A percentile compares a stretch with the other conserved stretches of the same genome.
Conservation (phyloP, 2,797 vertebrate genomes). For the Gymnoscopelus microlampas region DNA sequence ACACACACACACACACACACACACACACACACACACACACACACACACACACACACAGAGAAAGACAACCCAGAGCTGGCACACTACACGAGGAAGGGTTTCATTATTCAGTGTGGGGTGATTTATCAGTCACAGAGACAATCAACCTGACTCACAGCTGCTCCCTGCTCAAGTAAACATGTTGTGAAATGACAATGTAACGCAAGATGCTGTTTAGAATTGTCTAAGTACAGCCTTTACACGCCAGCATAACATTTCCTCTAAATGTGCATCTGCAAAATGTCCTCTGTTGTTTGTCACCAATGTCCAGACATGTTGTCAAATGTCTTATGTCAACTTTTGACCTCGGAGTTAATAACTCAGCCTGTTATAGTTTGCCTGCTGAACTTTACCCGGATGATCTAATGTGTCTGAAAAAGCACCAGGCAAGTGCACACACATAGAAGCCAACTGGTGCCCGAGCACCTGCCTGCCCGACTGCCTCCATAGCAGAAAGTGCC, state of each 20-base stretch:
- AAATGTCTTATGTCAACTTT: too few relatives aligned
- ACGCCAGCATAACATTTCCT: conserved; percentile 13
- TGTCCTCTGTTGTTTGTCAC: too few relatives aligned
- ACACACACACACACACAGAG: not conserved
- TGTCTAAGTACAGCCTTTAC: conserved; percentile 21
- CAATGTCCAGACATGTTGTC: too few relatives aligned
- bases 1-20: not conserved
- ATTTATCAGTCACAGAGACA: conserved; percentile 59
- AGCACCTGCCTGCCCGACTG: too few relatives aligned
- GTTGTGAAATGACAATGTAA: conserved; percentile 47
- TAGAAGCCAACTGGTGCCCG: too few relatives aligned
- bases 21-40: conserved; percentile 8
- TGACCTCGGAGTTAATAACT: too few relatives aligned
- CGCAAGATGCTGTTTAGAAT: conserved; percentile 9
- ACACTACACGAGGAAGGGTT: conserved; percentile 39
- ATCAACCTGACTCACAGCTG: conserved; percentile 35
- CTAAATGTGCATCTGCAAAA: too few relatives aligned
- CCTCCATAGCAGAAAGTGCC: too few relatives aligned
- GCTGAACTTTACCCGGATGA: too few relatives aligned
- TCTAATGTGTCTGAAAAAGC: too few relatives aligned
- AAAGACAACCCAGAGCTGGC: conserved; percentile 35
- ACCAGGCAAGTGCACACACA: too few relatives aligned
- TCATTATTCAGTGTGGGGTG: conserved; percentile 37
- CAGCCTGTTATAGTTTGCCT: too few relatives aligned
- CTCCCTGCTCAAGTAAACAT: conserved; percentile 41